Conservation (phyloP, 2,797 vertebrate species). For the Typhlichthys subterraneus region DNA sequence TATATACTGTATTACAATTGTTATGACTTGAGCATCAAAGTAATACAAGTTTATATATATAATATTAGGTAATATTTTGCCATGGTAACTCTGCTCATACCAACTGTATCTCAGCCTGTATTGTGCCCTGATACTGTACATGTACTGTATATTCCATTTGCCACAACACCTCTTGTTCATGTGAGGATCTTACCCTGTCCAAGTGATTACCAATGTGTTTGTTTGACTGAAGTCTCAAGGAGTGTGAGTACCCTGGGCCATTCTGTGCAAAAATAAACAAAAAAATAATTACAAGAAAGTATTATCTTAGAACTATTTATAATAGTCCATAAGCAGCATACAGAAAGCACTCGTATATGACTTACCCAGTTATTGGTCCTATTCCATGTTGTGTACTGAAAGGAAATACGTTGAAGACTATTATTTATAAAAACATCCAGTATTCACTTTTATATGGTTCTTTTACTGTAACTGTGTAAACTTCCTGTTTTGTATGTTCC, state of each 20-base stretch:
- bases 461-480: background rate
- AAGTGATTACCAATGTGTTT: slow-evolving; percentile 38
- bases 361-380: slow-evolving; percentile 25
- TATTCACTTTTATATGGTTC: background rate
- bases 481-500: background rate
- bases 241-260: slow-evolving; percentile 11
- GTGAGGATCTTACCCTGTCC: slow-evolving; percentile 52
- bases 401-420: background rate
- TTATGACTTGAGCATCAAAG: too few relatives aligned
- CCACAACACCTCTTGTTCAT: background rate
- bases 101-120: too few relatives aligned
- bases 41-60: too few relatives aligned
- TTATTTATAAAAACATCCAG: background rate
- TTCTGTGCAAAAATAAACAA: slow-evolving; percentile 35
- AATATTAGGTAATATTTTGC: too few relatives aligned
- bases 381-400: slow-evolving; percentile 25
- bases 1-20: too few relatives aligned
- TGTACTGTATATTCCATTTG: background rate
- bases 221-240: background rate
- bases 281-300: background rate
- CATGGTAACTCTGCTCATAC: too few relatives aligned
- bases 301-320: background rate
- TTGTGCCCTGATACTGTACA: too few relatives aligned
- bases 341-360: background rate
- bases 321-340: background rate